These are phyloP conservation scores for Istiophorus platypterus DNA, from an alignment of 2,113 vertebrate genomes.

Conservation along the genomic window DNA sequence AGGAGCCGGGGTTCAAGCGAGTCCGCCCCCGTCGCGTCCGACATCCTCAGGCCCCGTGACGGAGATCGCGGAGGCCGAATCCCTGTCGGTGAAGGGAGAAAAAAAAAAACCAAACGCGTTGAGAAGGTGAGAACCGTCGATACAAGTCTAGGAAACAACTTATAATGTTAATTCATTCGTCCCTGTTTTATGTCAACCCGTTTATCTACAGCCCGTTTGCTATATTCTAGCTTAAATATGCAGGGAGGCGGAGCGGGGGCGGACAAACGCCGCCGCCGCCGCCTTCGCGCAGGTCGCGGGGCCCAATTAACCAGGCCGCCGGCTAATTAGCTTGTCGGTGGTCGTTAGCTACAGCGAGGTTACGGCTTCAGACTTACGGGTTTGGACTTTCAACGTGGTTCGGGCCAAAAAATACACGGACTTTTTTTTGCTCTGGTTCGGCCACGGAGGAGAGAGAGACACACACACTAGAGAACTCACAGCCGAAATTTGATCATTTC, in stretches of 20 bases:
- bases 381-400: background rate
- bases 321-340: background rate
- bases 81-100: no score
- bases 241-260: no score
- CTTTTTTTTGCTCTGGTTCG: background rate
- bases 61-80: background rate
- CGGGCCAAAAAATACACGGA: slow-evolving; percentile 3
- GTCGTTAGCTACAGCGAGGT: background rate
- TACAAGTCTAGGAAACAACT: no score
- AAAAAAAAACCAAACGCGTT: no score
- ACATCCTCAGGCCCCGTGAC: background rate
- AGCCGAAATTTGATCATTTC: slow-evolving; percentile 45
- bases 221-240: no score
- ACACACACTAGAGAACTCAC: background rate
- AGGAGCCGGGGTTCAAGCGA: slow-evolving; percentile 88
- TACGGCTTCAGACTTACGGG: slow-evolving; percentile 24
- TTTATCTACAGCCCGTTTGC: no score
- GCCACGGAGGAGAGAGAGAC: no score
- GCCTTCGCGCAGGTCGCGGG: no score
- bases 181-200: no score
- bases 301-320: background rate
- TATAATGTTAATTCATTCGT: no score
- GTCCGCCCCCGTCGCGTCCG: slow-evolving; percentile 52
- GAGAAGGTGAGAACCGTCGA: no score
- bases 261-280: no score